Conservation (phyloP, 2,888 invertebrate species). For the Tineola bisselliella region DNA sequence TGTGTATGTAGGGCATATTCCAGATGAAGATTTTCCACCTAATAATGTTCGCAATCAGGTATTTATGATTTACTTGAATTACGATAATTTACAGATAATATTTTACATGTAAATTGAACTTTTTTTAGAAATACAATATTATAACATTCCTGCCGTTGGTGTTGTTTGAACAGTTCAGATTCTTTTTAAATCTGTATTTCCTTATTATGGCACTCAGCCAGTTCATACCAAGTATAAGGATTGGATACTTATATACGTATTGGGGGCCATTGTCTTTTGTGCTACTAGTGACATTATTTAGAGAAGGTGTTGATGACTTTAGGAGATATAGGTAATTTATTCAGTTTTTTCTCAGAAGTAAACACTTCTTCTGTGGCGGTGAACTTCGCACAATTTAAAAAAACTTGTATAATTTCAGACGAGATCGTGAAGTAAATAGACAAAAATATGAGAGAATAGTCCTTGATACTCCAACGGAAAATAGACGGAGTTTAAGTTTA, state of each 20-base stretch:
- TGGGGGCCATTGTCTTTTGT: conserved; percentile 99
- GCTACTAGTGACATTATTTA: conserved; percentile 91
- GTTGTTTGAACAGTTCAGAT: conserved; percentile 97
- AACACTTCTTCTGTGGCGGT: no score
- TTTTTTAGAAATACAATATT: conserved; percentile 91
- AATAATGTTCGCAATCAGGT: conserved; percentile 96
- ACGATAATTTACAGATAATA: no score
- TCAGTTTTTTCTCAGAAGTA: no score
- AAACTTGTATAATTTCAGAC: conserved; percentile 43
- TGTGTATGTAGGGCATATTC: conserved; percentile 79
- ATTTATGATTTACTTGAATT: no score
- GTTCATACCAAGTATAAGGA: conserved; percentile 95
- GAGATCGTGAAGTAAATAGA: conserved; percentile 96
- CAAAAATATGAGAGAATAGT: conserved; percentile 90
- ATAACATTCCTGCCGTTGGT: conserved; percentile 91
- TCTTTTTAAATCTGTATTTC: conserved; percentile 98
- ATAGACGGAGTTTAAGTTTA: conserved; percentile 52
- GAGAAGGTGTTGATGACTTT: conserved; percentile 97
- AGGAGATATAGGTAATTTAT: conserved; percentile 74
- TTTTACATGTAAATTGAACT: no score
- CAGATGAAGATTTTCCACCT: conserved; percentile 86
- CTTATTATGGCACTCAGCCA: conserved; percentile 97
- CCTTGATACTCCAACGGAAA: conserved; percentile 56
- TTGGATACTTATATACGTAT: conserved; percentile 98
- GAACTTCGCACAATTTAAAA: no score